Base-by-base conservation (phyloP, 1,140 invertebrate genomes). In the Zaprionus tsacasi region DNA sequence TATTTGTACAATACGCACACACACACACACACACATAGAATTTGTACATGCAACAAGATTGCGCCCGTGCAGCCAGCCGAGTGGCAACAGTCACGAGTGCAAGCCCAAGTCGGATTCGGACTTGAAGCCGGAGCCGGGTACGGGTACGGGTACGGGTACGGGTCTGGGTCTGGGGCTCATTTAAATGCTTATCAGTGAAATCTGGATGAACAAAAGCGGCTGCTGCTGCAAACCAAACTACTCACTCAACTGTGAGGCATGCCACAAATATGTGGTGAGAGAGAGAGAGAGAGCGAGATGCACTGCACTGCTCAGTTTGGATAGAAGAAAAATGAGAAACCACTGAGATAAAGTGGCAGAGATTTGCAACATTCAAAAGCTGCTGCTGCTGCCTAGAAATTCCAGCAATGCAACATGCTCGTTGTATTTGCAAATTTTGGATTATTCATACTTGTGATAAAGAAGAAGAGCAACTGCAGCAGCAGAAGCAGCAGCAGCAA, bases 181-280 rank as follows among this genome's bases (percentile, higher is more conserved):
- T 91, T 91, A 91, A 91, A 91, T 91, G 82, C 82, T 91, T 91
- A 91, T 91, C 87, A 87, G 75, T 79, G 72, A 59, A 70, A 91
- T 91, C 87, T 89, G 82, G 78, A 91, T 87, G 88, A 91, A 91
- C 87, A 91, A 91, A 90, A 90, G 87, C 82, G 80, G 72, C 74
- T 79, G 79, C 74, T 82, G 40, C 76, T 63, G 59, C 81, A 67
- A 81, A 81, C 78, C 82, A 85, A 85, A 85, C 78, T 83, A 89
- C 85, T 85, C 78, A 88, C 85, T 88, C 85, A 89, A 79, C 69
- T 64, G 58, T 56, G 52, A 60, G 63, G 70, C 65, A 88, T 82
- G 69, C 64, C 68, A 61, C 74, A 87, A 82, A 75, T 80, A 87
- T 83, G 72, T 69, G 48, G 48, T 13, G 27, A 50, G 25, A 60